Base-by-base conservation (phyloP, 2,797 vertebrate species). In the Mus spretus region DNA sequence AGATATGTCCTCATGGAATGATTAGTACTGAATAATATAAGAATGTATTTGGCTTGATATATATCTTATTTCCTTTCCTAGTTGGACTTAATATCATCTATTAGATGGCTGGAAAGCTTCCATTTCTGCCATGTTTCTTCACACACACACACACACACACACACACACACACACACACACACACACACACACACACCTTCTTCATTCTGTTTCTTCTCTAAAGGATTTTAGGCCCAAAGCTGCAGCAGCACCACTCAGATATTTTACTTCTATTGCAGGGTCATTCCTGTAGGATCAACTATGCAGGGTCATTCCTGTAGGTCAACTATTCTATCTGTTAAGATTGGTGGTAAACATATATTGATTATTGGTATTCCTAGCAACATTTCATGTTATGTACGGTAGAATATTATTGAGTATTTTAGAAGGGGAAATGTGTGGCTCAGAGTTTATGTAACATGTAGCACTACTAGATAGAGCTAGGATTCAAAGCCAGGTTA, bases 11-110 rank as follows among this genome's bases (percentile, higher is more conserved):
- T 92, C 0, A 40, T 40, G 12, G n/a, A 47, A 22, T 97, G 24
- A 31, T 78, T 94, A 87, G 53, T 83, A 67, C 93, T 86, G 89
- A 89, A 10, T 91, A 77, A 40, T 77, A 80, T 20, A 89, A 90
- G 19, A 95, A 96, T 65, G 34, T 65, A 37, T 26, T 93, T 93
- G n/a, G 6, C 40, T 88, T 84, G n/a, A 81, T 87, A 94, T 94
- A 74, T 44, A 26, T 20, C 5, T 81, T 81, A 19, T 81, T 97
- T 92, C 12, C 1, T 92, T 96, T 86, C 24, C 37, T 77, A 93
- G 22, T n/a, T 92, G 40, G 44, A n/a, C 11, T 94, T 11, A 20
- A 24, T 83, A 24, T 22, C 11, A 89, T 82, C 90, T 95, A 81
- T 31, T 55, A 17, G 47, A 34, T 57, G 22, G 84, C 4, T 61